phyloP scores from a whole-genome alignment of 2,888 invertebrate species.

The Luffia ferchaultella region DNA sequence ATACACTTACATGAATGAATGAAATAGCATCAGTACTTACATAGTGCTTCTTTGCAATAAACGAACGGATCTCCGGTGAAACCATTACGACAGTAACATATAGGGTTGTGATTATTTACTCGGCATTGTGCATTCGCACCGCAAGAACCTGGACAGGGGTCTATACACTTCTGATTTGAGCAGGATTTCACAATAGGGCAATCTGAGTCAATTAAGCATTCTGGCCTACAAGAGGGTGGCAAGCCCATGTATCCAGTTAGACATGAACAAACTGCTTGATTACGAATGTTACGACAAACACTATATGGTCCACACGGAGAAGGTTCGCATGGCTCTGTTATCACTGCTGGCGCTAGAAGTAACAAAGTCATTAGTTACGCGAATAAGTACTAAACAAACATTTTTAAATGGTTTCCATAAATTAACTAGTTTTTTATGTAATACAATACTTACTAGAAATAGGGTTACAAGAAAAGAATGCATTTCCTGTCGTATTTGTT shows the following conservation, averaged over 20 bases:
- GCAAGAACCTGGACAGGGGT: constrained; percentile 84
- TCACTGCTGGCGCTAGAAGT: constrained; percentile 28
- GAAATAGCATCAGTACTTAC: constrained; percentile 26
- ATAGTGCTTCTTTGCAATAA: constrained; percentile 55
- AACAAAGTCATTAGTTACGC: too few relatives aligned
- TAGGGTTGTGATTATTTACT: constrained; percentile 84
- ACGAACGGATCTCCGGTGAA: constrained; percentile 84
- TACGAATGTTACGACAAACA: constrained; percentile 65
- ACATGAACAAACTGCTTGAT: constrained; percentile 77
- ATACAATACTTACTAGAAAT: constrained; percentile 59
- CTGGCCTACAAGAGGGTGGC: constrained; percentile 81
- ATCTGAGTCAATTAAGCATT: constrained; percentile 84
- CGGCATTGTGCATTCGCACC: constrained; percentile 80
- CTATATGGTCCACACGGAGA: constrained; percentile 84
- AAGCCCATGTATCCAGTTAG: constrained; percentile 77
- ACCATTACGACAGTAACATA: constrained; percentile 79
- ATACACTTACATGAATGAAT: not conserved
- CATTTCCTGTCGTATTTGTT: constrained; percentile 74
- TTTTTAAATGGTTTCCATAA: not conserved
- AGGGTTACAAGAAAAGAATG: constrained; percentile 69
- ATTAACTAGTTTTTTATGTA: constrained; percentile 1
- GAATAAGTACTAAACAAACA: not conserved
- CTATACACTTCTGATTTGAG: constrained; percentile 78
- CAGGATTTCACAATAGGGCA: constrained; percentile 80
- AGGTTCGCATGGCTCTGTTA: constrained; percentile 68